Evolutionary conservation across 2,797 vertebrate genomes (phyloP), one percentile per base, ranked within the genome.

Genomic region (Cygnus olor): DNA sequence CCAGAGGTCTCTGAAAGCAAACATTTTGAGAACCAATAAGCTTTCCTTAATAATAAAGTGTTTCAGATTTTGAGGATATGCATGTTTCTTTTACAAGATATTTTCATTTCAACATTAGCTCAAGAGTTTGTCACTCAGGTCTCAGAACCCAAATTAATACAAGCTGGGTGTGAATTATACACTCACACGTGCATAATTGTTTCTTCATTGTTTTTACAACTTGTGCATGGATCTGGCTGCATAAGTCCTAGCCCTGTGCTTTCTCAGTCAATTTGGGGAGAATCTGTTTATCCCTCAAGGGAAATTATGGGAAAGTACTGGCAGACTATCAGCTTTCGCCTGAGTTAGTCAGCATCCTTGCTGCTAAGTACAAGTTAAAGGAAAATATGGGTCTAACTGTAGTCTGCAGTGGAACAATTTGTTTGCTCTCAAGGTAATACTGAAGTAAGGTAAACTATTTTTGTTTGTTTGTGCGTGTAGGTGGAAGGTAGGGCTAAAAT

Each of bases 201-300:
- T 92, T 93, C 70, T 89, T 92, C 24, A 27, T 66, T 45, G 68
- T 47, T 93, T 94, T 83, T 53, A 56, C 88, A 63, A 81, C 64
- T 79, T 81, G 61, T 95, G 60, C 28, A 6, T 72, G 30, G 72
- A 85, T 88, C 80, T 92, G 66, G 40, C 80, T 78, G 54, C 22
- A 64, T 88, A 92, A 79, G 85, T 83, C n/a, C 65, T 72, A 85
- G 65, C 27, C 58, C 65, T 85, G 38, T 60, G 32, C 56, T 95
- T 97, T 96, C 95, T 93, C 94, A 95, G 91, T 95, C 95, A 96
- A 36, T 94, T 85, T 91, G 17, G 63, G 66, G 36, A 89, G 89
- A 89, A 89, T 76, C 56, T 96, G 92, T 94, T 94, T 96, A 95
- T 88, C 80, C 93, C 92, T 97, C 91, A 84, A 92, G 95, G 92